Evolutionary conservation across 2,113 vertebrate genomes (phyloP), one percentile per base, ranked within the genome.

Genomic region (Oncorhynchus gorbuscha): DNA sequence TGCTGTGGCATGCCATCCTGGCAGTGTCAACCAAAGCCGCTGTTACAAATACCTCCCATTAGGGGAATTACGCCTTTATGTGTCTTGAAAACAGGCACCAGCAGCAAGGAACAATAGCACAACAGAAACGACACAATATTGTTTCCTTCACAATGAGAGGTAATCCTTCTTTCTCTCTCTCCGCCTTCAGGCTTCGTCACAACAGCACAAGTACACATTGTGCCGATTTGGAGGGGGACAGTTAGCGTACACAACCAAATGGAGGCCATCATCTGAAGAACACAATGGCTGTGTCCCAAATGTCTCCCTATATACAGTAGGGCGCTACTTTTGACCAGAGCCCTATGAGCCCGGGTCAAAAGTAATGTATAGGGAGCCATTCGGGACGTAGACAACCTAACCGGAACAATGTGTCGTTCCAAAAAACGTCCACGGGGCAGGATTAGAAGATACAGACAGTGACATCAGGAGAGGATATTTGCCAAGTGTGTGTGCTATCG

Each of bases 21-120:
- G 59, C 39, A 45, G 16, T 88, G 84, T 87, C 83, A 88, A 85
- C 82, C 13, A 88, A 83, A 84, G 83, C 73, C 82, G 67, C 81
- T 76, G 71, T 90, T 86, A 90, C 87, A 88, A 92, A 90, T 86
- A 82, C 82, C 84, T 86, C 82, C 81, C 85, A 90, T 92, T 87
- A 90, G 75, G 79, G 88, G 84, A 88, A 92, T 90, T 86, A 89
- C 78, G 84, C 85, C 85, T 90, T 88, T 83, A 88, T 85, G 78
- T 28, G 2, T 30, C 74, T 85, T 79, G 73, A 78, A 84, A 83
- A 48, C 45, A 79, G 76, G 32, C 73, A 69, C 73, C 24, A 66
- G 73, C 30, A 69, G 72, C 24, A 18, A 79, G 32, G 20, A 74
- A 91, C 85, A 90, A 87, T 85, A 28, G 73, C 22, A 75, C 4